phyloP scores from a whole-genome alignment of 2,888 invertebrate species.

The Chouioia cunea region DNA sequence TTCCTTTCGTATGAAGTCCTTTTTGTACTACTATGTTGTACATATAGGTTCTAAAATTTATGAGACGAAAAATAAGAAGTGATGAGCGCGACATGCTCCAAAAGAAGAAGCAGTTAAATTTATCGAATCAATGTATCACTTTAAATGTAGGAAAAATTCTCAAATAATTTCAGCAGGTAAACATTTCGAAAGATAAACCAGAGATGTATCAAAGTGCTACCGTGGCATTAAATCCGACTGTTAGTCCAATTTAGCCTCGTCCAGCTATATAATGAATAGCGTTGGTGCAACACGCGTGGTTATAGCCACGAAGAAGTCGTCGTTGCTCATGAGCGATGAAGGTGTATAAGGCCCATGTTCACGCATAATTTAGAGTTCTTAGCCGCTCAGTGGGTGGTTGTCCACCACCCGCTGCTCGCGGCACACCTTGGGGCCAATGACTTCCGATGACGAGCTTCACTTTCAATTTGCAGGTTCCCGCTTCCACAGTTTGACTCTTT shows the following conservation, averaged over 20 bases:
- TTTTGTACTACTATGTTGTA: no score
- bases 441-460: conserved; percentile 13
- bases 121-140: no score
- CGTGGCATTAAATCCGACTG: neutral
- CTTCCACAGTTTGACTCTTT: conserved; percentile 18
- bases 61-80: no score
- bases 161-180: no score
- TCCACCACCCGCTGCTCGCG: conserved; percentile 63
- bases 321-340: conserved; percentile 61
- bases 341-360: conserved; percentile 64
- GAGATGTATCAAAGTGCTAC: no score
- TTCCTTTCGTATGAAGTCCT: no score
- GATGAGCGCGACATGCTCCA: no score
- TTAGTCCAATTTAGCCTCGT: conserved; percentile 9
- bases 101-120: no score
- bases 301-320: neutral
- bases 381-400: conserved; percentile 65
- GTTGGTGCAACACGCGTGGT: conserved; percentile 18
- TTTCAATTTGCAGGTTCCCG: conserved; percentile 29
- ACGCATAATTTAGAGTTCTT: conserved; percentile 67
- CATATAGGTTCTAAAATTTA: no score
- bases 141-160: no score
- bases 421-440: conserved; percentile 60
- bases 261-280: conserved; percentile 1
- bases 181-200: no score